Conservation (phyloP, 2,113 vertebrate species). For the Chamaetylas fuelleborni region DNA sequence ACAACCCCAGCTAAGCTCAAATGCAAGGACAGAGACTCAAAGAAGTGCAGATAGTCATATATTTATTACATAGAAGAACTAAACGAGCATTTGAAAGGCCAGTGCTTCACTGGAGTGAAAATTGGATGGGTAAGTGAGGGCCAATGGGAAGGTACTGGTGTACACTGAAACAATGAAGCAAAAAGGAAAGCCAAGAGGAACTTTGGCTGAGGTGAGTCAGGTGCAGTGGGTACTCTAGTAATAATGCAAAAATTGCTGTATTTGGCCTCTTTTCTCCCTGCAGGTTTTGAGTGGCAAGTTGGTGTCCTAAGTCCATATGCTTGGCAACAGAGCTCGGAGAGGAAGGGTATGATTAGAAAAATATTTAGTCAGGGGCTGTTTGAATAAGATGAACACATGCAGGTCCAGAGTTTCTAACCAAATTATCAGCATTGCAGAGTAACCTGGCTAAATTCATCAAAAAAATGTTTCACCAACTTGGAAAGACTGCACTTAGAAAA, state of each 20-base stretch:
- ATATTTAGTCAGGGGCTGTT: not conserved
- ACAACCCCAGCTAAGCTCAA: not conserved
- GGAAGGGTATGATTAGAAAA: not conserved
- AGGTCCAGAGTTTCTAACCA: not conserved
- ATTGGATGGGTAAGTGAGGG: not conserved
- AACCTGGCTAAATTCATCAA: not conserved
- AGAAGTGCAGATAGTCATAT: not conserved
- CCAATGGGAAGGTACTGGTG: not conserved
- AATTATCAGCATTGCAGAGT: not conserved
- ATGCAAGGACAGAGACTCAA: not conserved
- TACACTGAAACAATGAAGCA: not conserved
- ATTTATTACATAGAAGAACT: not conserved
- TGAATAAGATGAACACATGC: fast-evolving
- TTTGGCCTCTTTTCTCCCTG: not conserved
- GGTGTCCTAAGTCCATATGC: not conserved
- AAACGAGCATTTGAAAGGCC: not conserved
- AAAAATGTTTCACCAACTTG: not conserved
- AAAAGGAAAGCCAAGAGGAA: not conserved
- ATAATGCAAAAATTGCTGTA: not conserved
- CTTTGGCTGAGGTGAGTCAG: not conserved
- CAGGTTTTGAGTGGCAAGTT: not conserved
- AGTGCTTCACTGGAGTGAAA: not conserved
- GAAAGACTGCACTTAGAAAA: not conserved
- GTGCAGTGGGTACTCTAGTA: not conserved
- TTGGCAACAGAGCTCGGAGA: not conserved